Conservation (phyloP, 2,888 invertebrate species). For the Rhingia rostrata region DNA sequence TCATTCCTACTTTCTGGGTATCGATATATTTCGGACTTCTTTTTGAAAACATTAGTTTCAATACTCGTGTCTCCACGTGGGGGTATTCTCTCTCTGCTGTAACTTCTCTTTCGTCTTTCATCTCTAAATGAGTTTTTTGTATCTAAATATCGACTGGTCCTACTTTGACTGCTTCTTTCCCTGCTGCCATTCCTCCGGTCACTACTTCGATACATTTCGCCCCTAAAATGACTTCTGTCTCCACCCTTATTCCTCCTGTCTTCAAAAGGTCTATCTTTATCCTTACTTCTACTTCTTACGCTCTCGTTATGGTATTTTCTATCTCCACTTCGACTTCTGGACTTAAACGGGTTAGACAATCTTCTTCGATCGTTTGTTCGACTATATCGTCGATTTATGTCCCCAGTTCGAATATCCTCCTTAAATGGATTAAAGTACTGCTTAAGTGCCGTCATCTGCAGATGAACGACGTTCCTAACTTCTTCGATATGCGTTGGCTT, state of each 20-base stretch:
- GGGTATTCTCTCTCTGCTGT: not conserved
- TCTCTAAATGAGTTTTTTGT: too few relatives aligned
- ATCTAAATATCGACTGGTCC: too few relatives aligned
- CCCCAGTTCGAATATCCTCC: constrained; percentile 22
- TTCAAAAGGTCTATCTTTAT: not conserved
- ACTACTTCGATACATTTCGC: not conserved
- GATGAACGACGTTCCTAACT: constrained; percentile 79
- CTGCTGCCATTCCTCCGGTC: constrained; percentile 1
- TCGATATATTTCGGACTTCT: too few relatives aligned
- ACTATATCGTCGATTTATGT: constrained; percentile 2
- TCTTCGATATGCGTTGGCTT: constrained; percentile 81
- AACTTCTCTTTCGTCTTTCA: not conserved
- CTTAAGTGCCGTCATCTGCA: constrained; percentile 81
- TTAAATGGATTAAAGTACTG: constrained; percentile 73
- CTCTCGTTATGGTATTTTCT: not conserved
- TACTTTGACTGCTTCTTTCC: not conserved
- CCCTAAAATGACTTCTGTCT: constrained; percentile 14
- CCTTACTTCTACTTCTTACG: not conserved
- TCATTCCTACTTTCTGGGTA: too few relatives aligned
- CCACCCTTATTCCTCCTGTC: not conserved
- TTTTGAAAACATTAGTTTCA: not conserved
- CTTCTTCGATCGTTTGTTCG: not conserved
- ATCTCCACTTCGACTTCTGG: constrained; percentile 33
- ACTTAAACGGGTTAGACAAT: not conserved
- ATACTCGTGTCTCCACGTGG: not conserved